phyloP scores from a whole-genome alignment of 92 coral and sea anemone genomes.

The Heteractis magnifica region DNA sequence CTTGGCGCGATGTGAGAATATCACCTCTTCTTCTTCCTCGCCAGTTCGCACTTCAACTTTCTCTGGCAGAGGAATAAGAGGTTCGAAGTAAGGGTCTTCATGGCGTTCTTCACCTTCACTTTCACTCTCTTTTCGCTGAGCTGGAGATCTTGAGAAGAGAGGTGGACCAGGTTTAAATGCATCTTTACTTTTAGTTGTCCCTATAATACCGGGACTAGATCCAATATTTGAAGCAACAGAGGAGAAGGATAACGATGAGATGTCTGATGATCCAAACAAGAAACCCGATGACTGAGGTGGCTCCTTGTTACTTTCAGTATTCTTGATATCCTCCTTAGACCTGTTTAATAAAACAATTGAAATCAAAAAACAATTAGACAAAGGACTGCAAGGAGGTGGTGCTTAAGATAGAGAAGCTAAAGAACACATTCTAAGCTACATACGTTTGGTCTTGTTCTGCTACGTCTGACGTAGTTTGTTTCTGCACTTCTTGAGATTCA shows the following conservation, averaged over 20 bases:
- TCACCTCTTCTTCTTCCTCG: slow-evolving; percentile 82
- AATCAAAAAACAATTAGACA: background rate
- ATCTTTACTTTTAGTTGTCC: slow-evolving; percentile 30
- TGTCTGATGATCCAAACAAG: slow-evolving; percentile 76
- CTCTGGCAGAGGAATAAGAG: slow-evolving; percentile 84
- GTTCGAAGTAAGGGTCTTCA: slow-evolving; percentile 77
- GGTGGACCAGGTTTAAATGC: slow-evolving; percentile 64
- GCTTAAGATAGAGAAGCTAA: background rate
- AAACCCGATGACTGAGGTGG: slow-evolving; percentile 29
- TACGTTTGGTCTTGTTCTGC: background rate
- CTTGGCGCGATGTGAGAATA: slow-evolving; percentile 80
- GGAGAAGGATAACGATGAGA: slow-evolving; percentile 70
- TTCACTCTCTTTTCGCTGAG: slow-evolving; percentile 29
- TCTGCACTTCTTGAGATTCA: background rate
- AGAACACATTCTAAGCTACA: background rate
- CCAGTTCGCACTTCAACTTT: slow-evolving; percentile 74
- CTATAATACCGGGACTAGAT: slow-evolving; percentile 18
- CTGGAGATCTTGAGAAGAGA: slow-evolving; percentile 24
- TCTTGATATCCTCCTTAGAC: background rate
- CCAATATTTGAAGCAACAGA: slow-evolving; percentile 46
- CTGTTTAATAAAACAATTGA: background rate
- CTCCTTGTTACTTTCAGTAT: slow-evolving; percentile 4
- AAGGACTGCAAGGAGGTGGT: background rate
- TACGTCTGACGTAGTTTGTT: background rate
- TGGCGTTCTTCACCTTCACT: slow-evolving; percentile 37